phyloP scores from a whole-genome alignment of 2,888 invertebrate species.

The Abrostola triplasia region DNA sequence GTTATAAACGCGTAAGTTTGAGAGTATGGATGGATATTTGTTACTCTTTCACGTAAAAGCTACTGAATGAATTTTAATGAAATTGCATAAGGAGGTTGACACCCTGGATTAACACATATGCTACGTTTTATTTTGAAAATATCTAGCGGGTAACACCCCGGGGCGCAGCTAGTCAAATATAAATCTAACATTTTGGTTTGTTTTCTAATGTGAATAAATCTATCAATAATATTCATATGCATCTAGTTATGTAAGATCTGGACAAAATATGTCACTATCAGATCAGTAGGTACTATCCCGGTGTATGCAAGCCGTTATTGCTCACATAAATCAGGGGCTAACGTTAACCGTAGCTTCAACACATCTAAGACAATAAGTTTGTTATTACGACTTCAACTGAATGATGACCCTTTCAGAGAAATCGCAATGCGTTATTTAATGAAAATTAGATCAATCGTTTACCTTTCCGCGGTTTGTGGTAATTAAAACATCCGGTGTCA shows the following conservation, averaged over 20 bases:
- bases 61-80: too few relatives aligned
- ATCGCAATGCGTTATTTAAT: constrained; percentile 1
- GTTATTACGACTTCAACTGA: constrained; percentile 17
- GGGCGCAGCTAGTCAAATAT: too few relatives aligned
- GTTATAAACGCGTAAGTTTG: too few relatives aligned
- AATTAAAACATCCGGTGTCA: constrained; percentile 36
- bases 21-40: too few relatives aligned
- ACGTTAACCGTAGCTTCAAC: constrained; percentile 20
- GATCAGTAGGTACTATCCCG: constrained; percentile 44
- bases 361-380: constrained; percentile 20
- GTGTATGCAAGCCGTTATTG: constrained; percentile 35
- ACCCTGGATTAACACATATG: too few relatives aligned
- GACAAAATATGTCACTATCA: constrained; percentile 9
- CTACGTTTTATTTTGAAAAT: too few relatives aligned
- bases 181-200: constrained; percentile 1
- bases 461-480: constrained; percentile 14
- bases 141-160: too few relatives aligned
- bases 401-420: constrained; percentile 3
- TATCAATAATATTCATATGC: constrained; percentile 2
- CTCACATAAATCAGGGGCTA: constrained; percentile 35
- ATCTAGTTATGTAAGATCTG: constrained; percentile 13
- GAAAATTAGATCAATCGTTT: constrained; percentile 23
- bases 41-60: too few relatives aligned
- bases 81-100: too few relatives aligned
- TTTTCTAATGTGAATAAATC: neutral